A percentile compares a stretch with the other conserved stretches of the same genome.
Evolutionary conservation across 2,797 vertebrate species (phyloP).

Genomic region (Cottoperca gobio): DNA sequence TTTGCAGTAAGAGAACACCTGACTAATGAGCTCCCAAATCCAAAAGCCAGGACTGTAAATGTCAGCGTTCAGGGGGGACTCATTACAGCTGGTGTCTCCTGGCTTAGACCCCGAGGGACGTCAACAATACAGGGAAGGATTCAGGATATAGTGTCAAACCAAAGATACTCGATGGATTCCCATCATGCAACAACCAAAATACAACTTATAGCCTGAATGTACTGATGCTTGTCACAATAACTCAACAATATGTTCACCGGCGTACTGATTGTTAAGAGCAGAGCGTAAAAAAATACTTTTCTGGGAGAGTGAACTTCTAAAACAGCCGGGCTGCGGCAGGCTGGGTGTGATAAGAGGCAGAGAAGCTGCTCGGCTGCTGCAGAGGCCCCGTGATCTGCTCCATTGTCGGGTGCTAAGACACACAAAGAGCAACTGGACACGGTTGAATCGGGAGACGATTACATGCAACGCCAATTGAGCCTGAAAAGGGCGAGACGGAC

Average conservation of each 20-base stretch:
- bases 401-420: conserved; percentile 72
- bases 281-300: conserved; percentile 66
- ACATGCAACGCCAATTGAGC: conserved; percentile 83
- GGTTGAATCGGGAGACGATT: conserved; percentile 84
- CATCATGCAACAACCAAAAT: background rate
- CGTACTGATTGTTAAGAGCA: conserved; percentile 28
- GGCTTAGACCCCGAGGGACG: conserved; percentile 60
- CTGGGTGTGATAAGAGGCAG: conserved; percentile 70
- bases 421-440: conserved; percentile 86
- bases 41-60: conserved; percentile 79
- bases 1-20: conserved; percentile 60
- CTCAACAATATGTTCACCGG: conserved; percentile 44
- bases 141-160: conserved; percentile 43
- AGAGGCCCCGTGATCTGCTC: conserved; percentile 79
- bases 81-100: conserved; percentile 81
- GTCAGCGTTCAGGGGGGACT: conserved; percentile 84
- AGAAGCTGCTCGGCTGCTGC: conserved; percentile 73
- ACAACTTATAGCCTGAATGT: conserved; percentile 7
- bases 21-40: conserved; percentile 85
- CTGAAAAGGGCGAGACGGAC: conserved; percentile 75
- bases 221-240: conserved; percentile 33
- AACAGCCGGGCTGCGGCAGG: conserved; percentile 55
- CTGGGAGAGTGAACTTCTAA: conserved; percentile 75
- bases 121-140: conserved; percentile 53
- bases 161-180: conserved; percentile 29